Evolutionary conservation across 2,113 vertebrate genomes (phyloP).

Genomic region (Turdus rufiventris): DNA sequence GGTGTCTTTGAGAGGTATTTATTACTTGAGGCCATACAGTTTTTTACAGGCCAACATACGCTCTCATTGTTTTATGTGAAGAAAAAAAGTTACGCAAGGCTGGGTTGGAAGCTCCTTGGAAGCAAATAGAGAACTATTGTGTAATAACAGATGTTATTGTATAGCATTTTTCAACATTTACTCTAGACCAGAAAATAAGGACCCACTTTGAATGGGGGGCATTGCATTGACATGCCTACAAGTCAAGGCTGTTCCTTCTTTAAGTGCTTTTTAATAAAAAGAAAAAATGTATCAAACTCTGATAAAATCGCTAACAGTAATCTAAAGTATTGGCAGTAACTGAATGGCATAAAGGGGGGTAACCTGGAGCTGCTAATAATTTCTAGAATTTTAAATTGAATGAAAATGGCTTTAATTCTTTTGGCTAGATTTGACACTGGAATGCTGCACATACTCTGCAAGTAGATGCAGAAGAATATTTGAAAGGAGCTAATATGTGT

Average conservation of each 20-base stretch:
- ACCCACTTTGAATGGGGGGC: not conserved
- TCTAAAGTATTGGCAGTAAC: not conserved
- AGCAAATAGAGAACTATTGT: slow-evolving; percentile 64
- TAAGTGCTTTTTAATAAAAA: not conserved
- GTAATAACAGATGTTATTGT: slow-evolving; percentile 68
- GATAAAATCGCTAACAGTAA: not conserved
- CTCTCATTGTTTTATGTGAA: slow-evolving; percentile 75
- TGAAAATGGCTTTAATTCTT: slow-evolving; percentile 28
- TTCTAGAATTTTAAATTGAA: not conserved
- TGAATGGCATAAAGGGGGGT: not conserved
- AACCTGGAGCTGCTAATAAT: not conserved
- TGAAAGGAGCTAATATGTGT: not conserved
- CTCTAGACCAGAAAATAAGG: not conserved
- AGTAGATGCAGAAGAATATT: slow-evolving; percentile 46
- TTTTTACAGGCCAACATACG: slow-evolving; percentile 63
- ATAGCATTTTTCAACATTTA: slow-evolving; percentile 56
- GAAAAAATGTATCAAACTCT: not conserved
- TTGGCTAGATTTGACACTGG: not conserved
- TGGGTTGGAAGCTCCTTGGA: slow-evolving; percentile 55
- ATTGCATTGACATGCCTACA: not conserved
- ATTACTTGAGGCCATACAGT: slow-evolving; percentile 73
- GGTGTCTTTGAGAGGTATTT: slow-evolving; percentile 73
- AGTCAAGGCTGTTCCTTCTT: not conserved
- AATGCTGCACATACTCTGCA: slow-evolving; percentile 25
- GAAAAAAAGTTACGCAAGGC: slow-evolving; percentile 34